Percentiles rank a stretch among this genome's conserved stretches.
Conservation (phyloP, 2,113 vertebrate species). For the Myiozetetes cayanensis region DNA sequence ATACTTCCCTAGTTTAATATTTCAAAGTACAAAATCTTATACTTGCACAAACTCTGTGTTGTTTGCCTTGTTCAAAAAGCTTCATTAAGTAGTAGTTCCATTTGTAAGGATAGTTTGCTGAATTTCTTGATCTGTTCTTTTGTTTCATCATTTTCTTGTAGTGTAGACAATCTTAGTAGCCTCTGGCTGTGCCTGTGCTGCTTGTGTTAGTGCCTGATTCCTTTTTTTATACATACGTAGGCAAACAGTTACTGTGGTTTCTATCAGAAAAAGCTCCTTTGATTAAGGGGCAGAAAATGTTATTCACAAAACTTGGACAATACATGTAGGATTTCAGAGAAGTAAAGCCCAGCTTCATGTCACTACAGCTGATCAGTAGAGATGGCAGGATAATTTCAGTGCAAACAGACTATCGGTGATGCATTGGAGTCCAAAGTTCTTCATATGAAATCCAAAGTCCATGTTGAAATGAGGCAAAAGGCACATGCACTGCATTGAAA, state of each 20-base stretch:
- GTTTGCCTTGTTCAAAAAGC: background rate
- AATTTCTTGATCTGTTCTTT: background rate
- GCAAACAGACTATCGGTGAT: slow-evolving; percentile 30
- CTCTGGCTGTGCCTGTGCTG: background rate
- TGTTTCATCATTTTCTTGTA: background rate
- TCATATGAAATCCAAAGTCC: background rate
- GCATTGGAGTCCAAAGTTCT: background rate
- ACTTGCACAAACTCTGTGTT: slow-evolving; percentile 13
- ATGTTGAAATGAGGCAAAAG: background rate
- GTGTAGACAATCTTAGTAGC: background rate
- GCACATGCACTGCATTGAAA: background rate
- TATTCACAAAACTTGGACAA: background rate
- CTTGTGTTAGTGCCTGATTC: background rate
- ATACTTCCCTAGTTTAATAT: background rate
- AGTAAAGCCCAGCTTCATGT: background rate
- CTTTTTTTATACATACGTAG: slow-evolving; percentile 4
- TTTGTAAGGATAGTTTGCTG: background rate
- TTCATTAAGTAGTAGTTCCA: background rate
- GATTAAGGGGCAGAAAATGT: background rate
- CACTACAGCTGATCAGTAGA: slow-evolving; percentile 2
- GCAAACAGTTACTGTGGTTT: slow-evolving; percentile 34
- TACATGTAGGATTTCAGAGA: background rate
- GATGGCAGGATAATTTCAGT: slow-evolving; percentile 9
- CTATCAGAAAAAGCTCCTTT: slow-evolving; percentile 21
- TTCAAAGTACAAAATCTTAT: background rate